Percentiles rank a stretch among this genome's conserved stretches.
Evolutionary conservation across 2,113 vertebrate species (phyloP).

Genomic region (Pycnonotus jocosus): DNA sequence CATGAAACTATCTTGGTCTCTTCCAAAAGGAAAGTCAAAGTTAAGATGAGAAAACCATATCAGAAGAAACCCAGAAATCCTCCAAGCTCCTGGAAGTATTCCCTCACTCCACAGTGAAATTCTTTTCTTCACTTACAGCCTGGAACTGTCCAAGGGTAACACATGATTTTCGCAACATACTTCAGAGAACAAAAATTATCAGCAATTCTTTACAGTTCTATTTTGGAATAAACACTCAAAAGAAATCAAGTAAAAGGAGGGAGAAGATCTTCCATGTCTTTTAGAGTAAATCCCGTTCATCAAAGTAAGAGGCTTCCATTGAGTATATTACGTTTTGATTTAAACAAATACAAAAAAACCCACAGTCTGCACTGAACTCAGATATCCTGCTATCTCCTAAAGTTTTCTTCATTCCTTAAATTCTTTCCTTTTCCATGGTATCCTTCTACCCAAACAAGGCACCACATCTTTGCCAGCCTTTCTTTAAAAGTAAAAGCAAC

Average conservation of each 20-base stretch:
- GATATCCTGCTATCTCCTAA: background rate
- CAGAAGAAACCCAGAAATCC: background rate
- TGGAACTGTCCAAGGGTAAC: background rate
- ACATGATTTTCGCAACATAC: background rate
- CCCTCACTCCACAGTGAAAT: background rate
- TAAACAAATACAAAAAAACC: background rate
- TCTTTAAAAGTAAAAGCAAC: background rate
- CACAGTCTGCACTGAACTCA: background rate
- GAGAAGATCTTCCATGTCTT: background rate
- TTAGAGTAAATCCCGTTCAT: background rate
- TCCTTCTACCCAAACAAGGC: background rate
- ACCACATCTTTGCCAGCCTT: background rate
- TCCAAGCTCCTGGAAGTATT: background rate
- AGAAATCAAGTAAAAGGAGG: background rate
- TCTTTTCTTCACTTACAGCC: background rate
- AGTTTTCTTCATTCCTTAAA: slow-evolving; percentile 1
- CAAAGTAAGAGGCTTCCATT: background rate
- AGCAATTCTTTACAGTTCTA: background rate
- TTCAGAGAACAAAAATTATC: background rate
- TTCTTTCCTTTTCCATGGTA: background rate
- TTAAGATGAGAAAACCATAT: background rate
- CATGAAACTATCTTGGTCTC: background rate
- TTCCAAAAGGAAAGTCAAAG: background rate
- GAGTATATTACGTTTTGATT: background rate
- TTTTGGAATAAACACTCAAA: background rate